Percentiles rank a stretch among this genome's conserved stretches.
phyloP scores from a whole-genome alignment of 2,113 vertebrate genomes.

The Centropristis striata region DNA sequence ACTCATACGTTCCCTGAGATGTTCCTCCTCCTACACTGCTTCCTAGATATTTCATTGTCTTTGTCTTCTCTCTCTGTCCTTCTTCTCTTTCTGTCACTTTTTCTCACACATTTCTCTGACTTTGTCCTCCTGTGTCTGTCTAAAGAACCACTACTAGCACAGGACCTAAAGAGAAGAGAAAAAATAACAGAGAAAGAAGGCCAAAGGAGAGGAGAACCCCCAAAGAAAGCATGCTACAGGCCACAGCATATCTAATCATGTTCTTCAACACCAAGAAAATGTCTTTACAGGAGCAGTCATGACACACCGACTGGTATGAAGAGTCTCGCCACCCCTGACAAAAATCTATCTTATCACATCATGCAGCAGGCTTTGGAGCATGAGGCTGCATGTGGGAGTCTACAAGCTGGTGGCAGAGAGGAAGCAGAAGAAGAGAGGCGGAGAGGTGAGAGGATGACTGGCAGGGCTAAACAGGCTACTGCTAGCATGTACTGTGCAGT shows the following conservation, averaged over 20 bases:
- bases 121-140: not conserved
- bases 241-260: not conserved
- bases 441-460: constrained; percentile 22
- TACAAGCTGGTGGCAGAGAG: constrained; percentile 35
- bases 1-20: not conserved
- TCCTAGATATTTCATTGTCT: not conserved
- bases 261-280: constrained; percentile 28
- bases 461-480: not conserved
- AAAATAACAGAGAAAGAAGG: not conserved
- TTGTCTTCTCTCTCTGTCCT: not conserved
- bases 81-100: not conserved
- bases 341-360: constrained; percentile 62
- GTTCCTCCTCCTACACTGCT: constrained; percentile 5
- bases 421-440: constrained; percentile 18
- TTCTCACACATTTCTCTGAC: not conserved
- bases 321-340: constrained; percentile 9
- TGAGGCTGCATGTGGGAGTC: constrained; percentile 32
- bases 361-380: constrained; percentile 62
- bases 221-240: constrained; percentile 16
- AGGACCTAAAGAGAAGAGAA: constrained; percentile 9
- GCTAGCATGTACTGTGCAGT: not conserved
- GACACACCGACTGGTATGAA: constrained; percentile 27
- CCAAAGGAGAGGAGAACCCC: constrained; percentile 22
- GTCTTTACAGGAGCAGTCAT: constrained; percentile 25
- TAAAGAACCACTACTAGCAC: not conserved